Evolutionary conservation across 2,888 invertebrate genomes (phyloP), one percentile per base, ranked within the genome.

Genomic region (Kuschelorhynchus macadamiae): DNA sequence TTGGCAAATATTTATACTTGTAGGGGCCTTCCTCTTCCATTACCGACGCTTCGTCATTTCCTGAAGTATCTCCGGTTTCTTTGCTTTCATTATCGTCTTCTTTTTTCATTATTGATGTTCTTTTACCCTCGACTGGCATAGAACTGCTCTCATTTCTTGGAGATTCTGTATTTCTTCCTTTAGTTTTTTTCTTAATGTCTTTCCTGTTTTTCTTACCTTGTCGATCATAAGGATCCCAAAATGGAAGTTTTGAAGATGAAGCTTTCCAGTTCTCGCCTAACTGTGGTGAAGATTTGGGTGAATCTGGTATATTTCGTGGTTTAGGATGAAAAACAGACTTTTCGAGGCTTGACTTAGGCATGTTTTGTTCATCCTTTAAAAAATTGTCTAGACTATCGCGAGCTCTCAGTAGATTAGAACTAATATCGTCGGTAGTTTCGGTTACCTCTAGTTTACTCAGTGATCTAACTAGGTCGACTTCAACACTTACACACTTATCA

Each of bases 191-290:
- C 72, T 81, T 81, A 39, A 71, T 74, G 36, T 81, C 80, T 67
- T 81, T 81, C 49, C 72, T 67, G 67, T 74, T 78, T 67, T 80
- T 81, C 60, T 79, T 74, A 4, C 75, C 73, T 9, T 78, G 71
- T 68, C 79, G 80, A 53, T 80, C 80, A 76, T 79, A 81, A 1
- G 80, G 79, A 71, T 81, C 80, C 81, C 81, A 81, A 14, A 77
- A 71, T 18, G 77, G 56, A 14, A 4, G 12, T 59, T 76, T 78
- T 3, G 79, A 76, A 47, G 71, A 68, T 11, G 62, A 39, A 8
- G 68, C 55, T 52, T 71, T 75, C 7, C 59, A 72, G 16, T 71
- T 72, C 32, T 59, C 64, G 16, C 55, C 59, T 18, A 75, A 41
- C 49, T 71, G 67, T 17, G 77, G 76, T 12, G 74, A 71, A 1